Percentiles rank a stretch among this genome's conserved stretches.
These are phyloP conservation scores for Cephalotes varians DNA, from an alignment of 2,888 invertebrate species.

Conservation along the genomic window DNA sequence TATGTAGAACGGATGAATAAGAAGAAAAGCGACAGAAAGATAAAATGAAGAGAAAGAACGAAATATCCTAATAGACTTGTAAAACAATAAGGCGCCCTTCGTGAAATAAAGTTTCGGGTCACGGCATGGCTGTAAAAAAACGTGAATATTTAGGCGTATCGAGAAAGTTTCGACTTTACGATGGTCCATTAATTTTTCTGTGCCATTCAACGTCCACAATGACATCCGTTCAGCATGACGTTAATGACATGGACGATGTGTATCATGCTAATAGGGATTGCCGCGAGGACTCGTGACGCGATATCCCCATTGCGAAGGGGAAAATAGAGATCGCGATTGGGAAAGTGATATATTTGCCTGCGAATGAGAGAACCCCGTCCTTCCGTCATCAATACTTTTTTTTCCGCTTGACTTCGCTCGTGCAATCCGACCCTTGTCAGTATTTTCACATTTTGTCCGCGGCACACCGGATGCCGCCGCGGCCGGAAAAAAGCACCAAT, in stretches of 20 bases:
- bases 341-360: constrained; percentile 35
- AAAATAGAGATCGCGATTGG: constrained; percentile 31
- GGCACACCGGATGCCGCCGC: neutral
- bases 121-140: constrained; percentile 28
- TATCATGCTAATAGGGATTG: constrained; percentile 22
- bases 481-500: constrained; percentile 20
- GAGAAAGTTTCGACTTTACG: constrained; percentile 67
- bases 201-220: constrained; percentile 58
- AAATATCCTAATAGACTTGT: constrained; percentile 3
- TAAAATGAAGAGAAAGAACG: neutral
- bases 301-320: neutral
- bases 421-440: constrained; percentile 31
- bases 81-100: constrained; percentile 16
- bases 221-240: constrained; percentile 59
- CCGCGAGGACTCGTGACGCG: constrained; percentile 18
- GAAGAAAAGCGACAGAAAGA: neutral
- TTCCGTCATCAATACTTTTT: constrained; percentile 46
- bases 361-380: constrained; percentile 13
- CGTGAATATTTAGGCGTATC: constrained; percentile 64
- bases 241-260: constrained; percentile 52
- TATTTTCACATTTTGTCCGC: constrained; percentile 39
- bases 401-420: constrained; percentile 43
- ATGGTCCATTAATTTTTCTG: constrained; percentile 67
- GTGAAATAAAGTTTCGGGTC: constrained; percentile 8
- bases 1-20: constrained; percentile 13